These are phyloP conservation scores for Arrhopalites spinosus DNA, from an alignment of 2,888 invertebrate genomes.

Conservation along the genomic window DNA sequence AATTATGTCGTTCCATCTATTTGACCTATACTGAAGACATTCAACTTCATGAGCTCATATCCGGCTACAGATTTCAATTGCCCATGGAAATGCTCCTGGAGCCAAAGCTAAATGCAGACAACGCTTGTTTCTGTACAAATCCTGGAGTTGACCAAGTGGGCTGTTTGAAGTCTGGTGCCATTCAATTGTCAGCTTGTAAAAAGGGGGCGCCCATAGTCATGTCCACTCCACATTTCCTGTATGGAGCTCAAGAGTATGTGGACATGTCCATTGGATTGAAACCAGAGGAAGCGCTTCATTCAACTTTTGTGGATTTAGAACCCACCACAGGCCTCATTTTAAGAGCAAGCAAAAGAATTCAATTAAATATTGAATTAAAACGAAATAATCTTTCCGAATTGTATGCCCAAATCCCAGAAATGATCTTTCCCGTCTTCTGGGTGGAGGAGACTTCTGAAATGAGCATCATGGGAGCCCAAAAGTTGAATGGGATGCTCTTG, in stretches of 20 bases:
- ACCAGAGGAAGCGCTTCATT: constrained; percentile 16
- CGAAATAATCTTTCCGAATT: constrained; percentile 4
- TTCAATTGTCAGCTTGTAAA: constrained; percentile 37
- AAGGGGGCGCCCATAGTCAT: constrained; percentile 32
- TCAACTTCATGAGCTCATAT: constrained; percentile 36
- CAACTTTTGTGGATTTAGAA: constrained; percentile 28
- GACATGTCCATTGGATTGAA: constrained; percentile 15
- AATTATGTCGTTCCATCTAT: constrained; percentile 57
- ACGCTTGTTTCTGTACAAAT: constrained; percentile 38
- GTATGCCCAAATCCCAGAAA: constrained; percentile 11
- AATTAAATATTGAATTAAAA: constrained; percentile 18
- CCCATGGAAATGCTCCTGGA: constrained; percentile 40
- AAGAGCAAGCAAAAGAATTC: constrained; percentile 27
- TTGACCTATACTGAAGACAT: constrained; percentile 38
- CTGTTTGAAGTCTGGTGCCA: constrained; percentile 37
- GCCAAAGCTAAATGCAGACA: constrained; percentile 35
- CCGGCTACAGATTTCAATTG: constrained; percentile 40
- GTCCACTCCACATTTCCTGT: constrained; percentile 34
- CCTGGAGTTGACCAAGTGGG: not conserved
- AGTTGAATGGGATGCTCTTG: too few species aligned
- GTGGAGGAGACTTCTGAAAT: constrained; percentile 18
- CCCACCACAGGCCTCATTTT: constrained; percentile 32
- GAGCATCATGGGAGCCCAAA: not conserved
- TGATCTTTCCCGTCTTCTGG: constrained; percentile 34
- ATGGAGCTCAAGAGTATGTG: constrained; percentile 23